These are phyloP conservation scores for Melierax canorus DNA, from an alignment of 2,113 vertebrate species.

Conservation along the genomic window DNA sequence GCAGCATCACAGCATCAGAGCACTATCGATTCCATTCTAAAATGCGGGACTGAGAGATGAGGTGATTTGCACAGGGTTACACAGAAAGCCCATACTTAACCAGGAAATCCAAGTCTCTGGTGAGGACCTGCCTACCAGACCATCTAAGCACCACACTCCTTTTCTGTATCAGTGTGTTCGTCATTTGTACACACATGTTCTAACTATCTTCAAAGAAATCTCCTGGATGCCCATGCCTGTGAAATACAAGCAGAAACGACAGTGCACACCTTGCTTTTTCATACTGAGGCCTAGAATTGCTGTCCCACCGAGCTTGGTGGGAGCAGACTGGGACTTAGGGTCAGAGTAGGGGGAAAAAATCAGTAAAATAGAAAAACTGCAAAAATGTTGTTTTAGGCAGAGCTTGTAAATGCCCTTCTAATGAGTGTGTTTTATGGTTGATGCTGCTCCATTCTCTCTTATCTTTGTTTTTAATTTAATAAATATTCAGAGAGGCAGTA, in stretches of 20 bases:
- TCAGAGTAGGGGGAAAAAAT: background rate
- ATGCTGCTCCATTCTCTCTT: background rate
- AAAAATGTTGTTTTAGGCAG: background rate
- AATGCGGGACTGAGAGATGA: background rate
- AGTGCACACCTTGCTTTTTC: background rate
- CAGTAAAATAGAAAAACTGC: background rate
- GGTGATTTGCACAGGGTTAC: background rate
- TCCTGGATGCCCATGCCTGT: background rate
- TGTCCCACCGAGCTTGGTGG: rapidly evolving
- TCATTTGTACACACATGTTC: background rate
- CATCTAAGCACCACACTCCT: background rate
- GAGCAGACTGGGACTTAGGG: background rate
- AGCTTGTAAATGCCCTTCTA: constrained; percentile 30
- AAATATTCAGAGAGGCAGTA: constrained; percentile 36
- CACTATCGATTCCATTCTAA: background rate
- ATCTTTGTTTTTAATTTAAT: constrained; percentile 48
- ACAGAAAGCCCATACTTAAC: background rate
- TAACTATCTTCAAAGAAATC: background rate
- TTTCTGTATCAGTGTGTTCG: background rate
- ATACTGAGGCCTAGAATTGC: background rate
- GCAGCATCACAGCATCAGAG: background rate
- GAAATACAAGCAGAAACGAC: background rate
- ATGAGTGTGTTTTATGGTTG: background rate
- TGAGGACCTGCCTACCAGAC: background rate
- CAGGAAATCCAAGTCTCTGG: background rate